Base-by-base conservation (phyloP, 1,140 invertebrate species). In the Aphaenogaster rudis region DNA sequence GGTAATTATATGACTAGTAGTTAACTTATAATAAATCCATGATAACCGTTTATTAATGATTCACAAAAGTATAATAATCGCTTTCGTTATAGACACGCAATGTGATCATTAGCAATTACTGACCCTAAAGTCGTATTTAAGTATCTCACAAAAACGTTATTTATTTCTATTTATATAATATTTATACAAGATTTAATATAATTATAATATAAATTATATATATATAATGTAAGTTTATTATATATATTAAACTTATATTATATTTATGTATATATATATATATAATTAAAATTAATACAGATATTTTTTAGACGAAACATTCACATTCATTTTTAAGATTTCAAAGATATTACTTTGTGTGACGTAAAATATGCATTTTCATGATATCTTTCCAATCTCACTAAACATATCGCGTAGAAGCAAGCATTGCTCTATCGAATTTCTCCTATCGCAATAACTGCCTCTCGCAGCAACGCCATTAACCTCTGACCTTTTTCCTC, bases 1-100 rank as follows among this genome's bases (percentile, higher is more conserved):
- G 94, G 93, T 95, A 92, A 87, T 61, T 61, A 79, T 57, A 74
- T 67, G 0, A 2, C 4, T 15, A 13, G 1, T 77, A 36, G 54
- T 64, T 64, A 42, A 52, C 0, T 66, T 5, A 52, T 21, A 8
- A 15, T 21, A 39, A 42, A 74, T 72, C 6, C 15, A 33, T 17
- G 28, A 17, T 15, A 52, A 36, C 11, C 39, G 8, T 28, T 15
- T 57, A 66, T 21, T n/a, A 80, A 69, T 15, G 0, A 39, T 15
- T 52, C 33, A 11, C 17, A 66, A 67, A 79, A 3, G 17, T 66
- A 42, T 52, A 50, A 48, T 33, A 63, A 66, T 50, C 3, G 13
- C 13, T 11, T 28, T 45, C 13, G 15, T 50, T 33, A 2, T 78
- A n/a, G 6, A 50, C 15, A 36, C 17, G 9, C 17, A 21, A 36